Evolutionary conservation across 35 echinoderm and acorn worm species (phyloP).

Genomic region (Apostichopus californicus): DNA sequence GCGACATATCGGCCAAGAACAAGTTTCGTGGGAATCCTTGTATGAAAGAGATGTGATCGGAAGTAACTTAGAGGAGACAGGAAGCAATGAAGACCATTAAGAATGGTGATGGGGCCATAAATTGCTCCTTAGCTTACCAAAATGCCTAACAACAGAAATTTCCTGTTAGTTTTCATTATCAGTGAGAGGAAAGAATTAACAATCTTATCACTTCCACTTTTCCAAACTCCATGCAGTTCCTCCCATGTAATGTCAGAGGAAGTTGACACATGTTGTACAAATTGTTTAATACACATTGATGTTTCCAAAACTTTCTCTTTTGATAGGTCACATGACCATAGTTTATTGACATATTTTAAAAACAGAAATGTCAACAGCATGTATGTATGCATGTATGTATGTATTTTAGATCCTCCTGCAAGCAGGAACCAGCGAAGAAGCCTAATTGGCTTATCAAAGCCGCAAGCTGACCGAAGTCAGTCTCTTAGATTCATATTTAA

Average conservation of each 20-base stretch:
- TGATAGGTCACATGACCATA: not conserved
- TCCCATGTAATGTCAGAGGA: not conserved
- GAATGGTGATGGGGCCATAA: not conserved
- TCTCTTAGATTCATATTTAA: no score
- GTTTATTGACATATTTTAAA: not conserved
- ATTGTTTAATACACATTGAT: not conserved
- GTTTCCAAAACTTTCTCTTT: not conserved
- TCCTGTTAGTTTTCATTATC: constrained; percentile 42
- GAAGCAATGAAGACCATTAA: not conserved
- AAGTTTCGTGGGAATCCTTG: constrained; percentile 20
- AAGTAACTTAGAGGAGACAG: not conserved
- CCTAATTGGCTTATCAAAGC: no score
- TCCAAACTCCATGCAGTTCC: not conserved
- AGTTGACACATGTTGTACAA: constrained; percentile 10
- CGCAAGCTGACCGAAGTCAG: no score
- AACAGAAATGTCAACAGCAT: no score
- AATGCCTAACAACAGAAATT: constrained; percentile 5
- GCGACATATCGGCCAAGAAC: not conserved
- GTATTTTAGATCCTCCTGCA: no score
- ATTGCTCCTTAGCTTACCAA: not conserved
- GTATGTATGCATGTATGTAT: no score
- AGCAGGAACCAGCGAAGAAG: no score
- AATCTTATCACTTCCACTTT: constrained; percentile 17
- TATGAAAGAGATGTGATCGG: not conserved
- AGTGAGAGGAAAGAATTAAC: constrained; percentile 14